These are phyloP conservation scores for Galbula dea DNA, from an alignment of 2,113 vertebrate genomes.

Conservation along the genomic window DNA sequence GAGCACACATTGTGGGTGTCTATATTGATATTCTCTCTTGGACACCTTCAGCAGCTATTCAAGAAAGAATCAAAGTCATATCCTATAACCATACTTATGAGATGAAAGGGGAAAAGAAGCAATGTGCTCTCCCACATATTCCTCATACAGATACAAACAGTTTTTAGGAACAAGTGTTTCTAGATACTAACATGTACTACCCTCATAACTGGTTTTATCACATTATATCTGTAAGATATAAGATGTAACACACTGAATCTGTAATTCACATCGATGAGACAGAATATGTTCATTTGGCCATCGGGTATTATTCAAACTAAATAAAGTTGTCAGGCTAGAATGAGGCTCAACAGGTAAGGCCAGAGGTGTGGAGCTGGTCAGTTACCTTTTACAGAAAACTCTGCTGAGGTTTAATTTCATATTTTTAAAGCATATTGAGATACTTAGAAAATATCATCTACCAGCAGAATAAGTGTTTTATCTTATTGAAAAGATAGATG, in stretches of 20 bases:
- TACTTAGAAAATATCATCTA: background rate
- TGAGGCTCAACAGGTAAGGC: background rate
- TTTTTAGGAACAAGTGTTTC: background rate
- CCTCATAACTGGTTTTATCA: background rate
- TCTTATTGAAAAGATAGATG: background rate
- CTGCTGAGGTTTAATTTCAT: background rate
- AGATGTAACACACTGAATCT: background rate
- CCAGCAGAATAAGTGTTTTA: background rate
- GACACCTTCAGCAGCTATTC: background rate
- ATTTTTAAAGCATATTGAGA: background rate
- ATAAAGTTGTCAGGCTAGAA: background rate
- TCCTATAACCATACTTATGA: background rate
- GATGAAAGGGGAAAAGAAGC: background rate
- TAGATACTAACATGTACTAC: background rate
- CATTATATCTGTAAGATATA: background rate
- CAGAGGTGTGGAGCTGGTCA: background rate
- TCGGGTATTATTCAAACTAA: background rate
- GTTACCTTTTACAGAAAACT: background rate
- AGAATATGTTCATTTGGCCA: background rate
- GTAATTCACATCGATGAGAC: background rate
- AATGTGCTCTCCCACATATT: background rate
- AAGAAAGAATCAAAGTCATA: background rate
- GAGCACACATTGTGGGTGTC: background rate
- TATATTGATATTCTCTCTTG: background rate
- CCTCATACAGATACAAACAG: background rate